Percentiles rank a stretch among this genome's conserved stretches.
Evolutionary conservation across 2,797 vertebrate genomes (phyloP).

Genomic region (Emydoidea blandingii): DNA sequence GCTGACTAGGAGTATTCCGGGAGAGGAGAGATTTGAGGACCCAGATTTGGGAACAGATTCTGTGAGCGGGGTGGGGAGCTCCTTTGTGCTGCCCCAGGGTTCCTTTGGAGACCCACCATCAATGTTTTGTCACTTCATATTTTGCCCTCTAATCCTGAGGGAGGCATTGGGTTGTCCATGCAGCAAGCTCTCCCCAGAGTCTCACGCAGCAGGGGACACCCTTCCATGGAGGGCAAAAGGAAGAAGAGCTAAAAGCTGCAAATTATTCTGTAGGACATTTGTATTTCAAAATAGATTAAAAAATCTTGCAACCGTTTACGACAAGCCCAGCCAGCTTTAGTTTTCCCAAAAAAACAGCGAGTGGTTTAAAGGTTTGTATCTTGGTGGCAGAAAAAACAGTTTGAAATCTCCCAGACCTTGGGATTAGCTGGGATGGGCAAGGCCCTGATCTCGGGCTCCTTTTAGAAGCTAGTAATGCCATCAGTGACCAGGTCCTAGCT

Average conservation of each 20-base stretch:
- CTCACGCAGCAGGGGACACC: background rate
- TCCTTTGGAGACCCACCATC: background rate
- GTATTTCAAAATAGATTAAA: slow-evolving; percentile 23
- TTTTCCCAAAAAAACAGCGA: slow-evolving; percentile 41
- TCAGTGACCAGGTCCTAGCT: slow-evolving; percentile 2
- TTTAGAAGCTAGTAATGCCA: background rate
- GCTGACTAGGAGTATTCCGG: background rate
- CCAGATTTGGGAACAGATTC: background rate
- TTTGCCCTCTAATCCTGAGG: background rate
- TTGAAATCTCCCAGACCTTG: slow-evolving; percentile 41
- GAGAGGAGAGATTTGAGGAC: background rate
- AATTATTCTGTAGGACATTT: slow-evolving; percentile 39
- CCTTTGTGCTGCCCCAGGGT: background rate
- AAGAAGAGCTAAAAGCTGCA: background rate
- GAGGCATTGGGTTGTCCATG: background rate
- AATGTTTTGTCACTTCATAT: background rate
- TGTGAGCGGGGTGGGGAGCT: background rate
- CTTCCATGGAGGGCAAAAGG: rapidly evolving
- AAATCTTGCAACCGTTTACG: slow-evolving; percentile 63
- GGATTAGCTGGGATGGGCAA: background rate
- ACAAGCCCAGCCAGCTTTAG: slow-evolving; percentile 69
- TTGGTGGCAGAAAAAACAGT: slow-evolving; percentile 59
- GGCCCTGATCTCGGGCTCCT: background rate
- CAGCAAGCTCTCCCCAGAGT: background rate
- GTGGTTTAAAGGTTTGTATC: slow-evolving; percentile 58